Evolutionary conservation across 23 tunicate species (phyloP), one percentile per base, ranked within the genome.

Genomic region (Phallusia fumigata): DNA sequence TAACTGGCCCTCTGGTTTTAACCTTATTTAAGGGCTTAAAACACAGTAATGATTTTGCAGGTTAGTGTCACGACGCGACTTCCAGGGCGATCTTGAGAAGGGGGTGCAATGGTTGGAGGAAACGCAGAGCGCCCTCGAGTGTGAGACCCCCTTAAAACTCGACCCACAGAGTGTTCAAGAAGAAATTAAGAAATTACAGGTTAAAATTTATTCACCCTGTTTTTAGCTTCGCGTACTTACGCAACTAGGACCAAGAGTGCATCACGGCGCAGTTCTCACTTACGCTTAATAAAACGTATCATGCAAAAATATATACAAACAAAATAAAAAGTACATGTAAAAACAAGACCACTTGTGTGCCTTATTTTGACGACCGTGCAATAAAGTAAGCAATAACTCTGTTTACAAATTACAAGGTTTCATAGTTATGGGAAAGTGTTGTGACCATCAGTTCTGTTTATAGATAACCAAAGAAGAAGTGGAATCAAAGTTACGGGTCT

Each of bases 381-480:
- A n/a, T n/a, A n/a, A n/a, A n/a, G n/a, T n/a, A n/a, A n/a, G n/a
- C n/a, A n/a, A n/a, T n/a, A n/a, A n/a, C n/a, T n/a, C n/a, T n/a
- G n/a, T n/a, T n/a, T n/a, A n/a, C n/a, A n/a, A n/a, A n/a, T n/a
- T n/a, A n/a, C n/a, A n/a, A n/a, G n/a, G n/a, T n/a, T n/a, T n/a
- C n/a, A n/a, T n/a, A n/a, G n/a, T n/a, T n/a, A n/a, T n/a, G n/a
- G n/a, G n/a, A n/a, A n/a, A n/a, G n/a, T n/a, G n/a, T 3, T 40
- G 47, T 40, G 10, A 40, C 5, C 5, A n/a, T 53, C 26, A 19
- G 12, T 69, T 30, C 2, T n/a, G 5, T 16, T 32, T 36, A 21
- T 49, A 90, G 95, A 82, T 94, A 30, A 89, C 86, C 0, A 88
- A 89, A 85, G 94, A 94, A 83, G 98, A 93, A 79, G 98, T 88